Conservation (phyloP, 2,113 vertebrate species). For the Hystrix brachyura region DNA sequence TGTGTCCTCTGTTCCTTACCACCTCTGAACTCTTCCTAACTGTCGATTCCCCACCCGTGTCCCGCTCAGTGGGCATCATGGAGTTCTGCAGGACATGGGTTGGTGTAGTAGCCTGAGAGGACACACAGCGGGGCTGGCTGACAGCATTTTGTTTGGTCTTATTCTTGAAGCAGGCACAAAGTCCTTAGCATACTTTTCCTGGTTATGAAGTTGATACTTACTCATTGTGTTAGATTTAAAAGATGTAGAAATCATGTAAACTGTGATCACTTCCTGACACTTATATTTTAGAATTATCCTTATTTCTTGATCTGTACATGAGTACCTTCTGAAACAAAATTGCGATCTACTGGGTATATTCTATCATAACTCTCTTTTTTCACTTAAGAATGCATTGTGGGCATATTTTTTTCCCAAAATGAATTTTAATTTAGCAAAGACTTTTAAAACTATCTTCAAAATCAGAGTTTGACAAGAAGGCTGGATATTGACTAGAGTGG, state of each 20-base stretch:
- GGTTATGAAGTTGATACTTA: background rate
- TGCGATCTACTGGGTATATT: background rate
- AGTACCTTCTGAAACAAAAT: background rate
- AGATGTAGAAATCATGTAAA: background rate
- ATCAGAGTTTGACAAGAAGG: background rate
- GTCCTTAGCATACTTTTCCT: background rate
- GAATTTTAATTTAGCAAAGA: constrained; percentile 54
- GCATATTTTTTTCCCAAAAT: constrained; percentile 31
- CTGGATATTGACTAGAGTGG: background rate
- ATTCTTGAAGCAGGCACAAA: constrained; percentile 1
- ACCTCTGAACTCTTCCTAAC: background rate
- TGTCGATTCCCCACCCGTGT: background rate
- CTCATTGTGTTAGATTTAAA: constrained; percentile 7
- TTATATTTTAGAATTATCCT: constrained; percentile 16
- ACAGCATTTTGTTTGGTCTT: background rate
- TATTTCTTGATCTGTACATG: background rate
- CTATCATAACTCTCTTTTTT: background rate
- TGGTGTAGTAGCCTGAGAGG: background rate
- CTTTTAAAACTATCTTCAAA: constrained; percentile 29
- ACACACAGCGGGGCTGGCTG: background rate
- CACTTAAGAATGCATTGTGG: background rate
- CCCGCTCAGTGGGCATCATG: background rate
- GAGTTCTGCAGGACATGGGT: background rate
- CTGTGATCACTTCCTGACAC: background rate
- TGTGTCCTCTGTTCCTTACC: background rate